These are phyloP conservation scores for Trissolcus brochymenae DNA, from an alignment of 2,888 invertebrate species.

Conservation along the genomic window DNA sequence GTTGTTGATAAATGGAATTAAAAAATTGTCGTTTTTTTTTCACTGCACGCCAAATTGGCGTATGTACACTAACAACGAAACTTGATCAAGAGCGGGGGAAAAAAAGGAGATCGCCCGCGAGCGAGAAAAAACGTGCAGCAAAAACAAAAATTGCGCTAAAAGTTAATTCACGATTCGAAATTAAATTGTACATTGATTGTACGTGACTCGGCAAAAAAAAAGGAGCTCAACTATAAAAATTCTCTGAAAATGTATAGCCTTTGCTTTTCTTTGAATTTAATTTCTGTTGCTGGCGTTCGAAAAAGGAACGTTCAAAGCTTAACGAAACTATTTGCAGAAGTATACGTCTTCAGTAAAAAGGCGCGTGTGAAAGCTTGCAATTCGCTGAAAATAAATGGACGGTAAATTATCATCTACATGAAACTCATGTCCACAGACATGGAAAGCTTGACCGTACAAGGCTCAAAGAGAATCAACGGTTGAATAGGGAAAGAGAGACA, in stretches of 20 bases:
- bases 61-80: conserved; percentile 2
- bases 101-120: conserved; percentile 28
- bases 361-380: conserved; percentile 35
- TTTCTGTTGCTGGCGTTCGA: conserved; percentile 13
- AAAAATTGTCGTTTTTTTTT: conserved; percentile 17
- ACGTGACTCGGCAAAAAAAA: neutral
- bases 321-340: conserved; percentile 38
- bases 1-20: conserved; percentile 33
- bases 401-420: conserved; percentile 57
- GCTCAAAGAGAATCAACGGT: neutral
- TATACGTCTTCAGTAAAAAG: conserved; percentile 29
- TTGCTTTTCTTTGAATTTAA: conserved; percentile 19
- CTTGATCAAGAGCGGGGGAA: conserved; percentile 21
- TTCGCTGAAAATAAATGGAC: conserved; percentile 44
- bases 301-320: conserved; percentile 25
- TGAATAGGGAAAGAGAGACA: neutral
- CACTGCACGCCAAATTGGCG: neutral
- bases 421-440: conserved; percentile 52
- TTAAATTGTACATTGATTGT: conserved; percentile 1
- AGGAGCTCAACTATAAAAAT: neutral
- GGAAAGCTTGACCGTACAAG: conserved; percentile 45
- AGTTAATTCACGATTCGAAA: neutral
- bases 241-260: neutral
- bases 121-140: neutral
- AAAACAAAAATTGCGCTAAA: neutral